A percentile compares a stretch with the other conserved stretches of the same genome.
These are phyloP conservation scores for Leistus spinibarbis DNA, from an alignment of 2,888 invertebrate genomes.

Conservation along the genomic window DNA sequence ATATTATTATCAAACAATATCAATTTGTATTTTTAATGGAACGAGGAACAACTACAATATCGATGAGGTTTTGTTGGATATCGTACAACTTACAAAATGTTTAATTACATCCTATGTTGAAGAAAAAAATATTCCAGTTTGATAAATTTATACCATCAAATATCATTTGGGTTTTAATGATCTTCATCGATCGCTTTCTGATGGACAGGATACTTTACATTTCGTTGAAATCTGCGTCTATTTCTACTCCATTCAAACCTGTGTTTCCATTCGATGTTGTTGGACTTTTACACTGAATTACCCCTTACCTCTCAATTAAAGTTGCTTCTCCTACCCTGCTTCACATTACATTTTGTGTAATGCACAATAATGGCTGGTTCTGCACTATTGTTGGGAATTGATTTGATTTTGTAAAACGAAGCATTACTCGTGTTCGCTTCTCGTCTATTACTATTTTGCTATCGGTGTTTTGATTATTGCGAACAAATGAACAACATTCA, in stretches of 20 bases:
- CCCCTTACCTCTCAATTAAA: too few species aligned
- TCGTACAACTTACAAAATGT: too few species aligned
- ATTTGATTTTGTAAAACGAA: conserved; percentile 22
- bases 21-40: too few species aligned
- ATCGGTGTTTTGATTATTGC: neutral
- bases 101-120: too few species aligned
- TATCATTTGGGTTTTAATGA: neutral
- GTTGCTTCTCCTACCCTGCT: neutral
- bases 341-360: neutral
- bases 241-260: neutral
- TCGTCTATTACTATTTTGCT: neutral
- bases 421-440: neutral
- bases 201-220: neutral
- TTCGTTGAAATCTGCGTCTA: neutral
- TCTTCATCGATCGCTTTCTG: neutral
- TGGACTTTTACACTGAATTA: neutral
- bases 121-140: neutral
- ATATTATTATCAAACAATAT: too few species aligned
- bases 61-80: too few species aligned
- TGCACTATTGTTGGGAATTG: conserved; percentile 9
- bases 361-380: neutral
- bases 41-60: too few species aligned
- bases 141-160: neutral
- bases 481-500: neutral
- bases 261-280: neutral